phyloP scores from a whole-genome alignment of 1,140 invertebrate genomes.

The Drosophila nebulosa region DNA sequence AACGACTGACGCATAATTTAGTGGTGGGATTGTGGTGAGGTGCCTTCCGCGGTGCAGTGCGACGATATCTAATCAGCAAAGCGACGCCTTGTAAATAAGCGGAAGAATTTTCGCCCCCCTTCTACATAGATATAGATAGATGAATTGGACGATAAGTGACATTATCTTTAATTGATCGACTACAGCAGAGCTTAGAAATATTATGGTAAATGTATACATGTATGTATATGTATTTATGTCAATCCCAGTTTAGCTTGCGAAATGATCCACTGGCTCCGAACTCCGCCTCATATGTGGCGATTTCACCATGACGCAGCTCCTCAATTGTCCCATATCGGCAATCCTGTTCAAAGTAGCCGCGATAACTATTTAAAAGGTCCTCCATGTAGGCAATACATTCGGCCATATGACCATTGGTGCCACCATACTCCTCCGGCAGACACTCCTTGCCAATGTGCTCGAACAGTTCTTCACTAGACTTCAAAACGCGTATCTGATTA shows the following conservation, averaged over 20 bases:
- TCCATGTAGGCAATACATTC: conserved; percentile 83
- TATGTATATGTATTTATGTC: conserved; percentile 5
- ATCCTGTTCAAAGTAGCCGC: conserved; percentile 83
- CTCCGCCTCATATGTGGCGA: conserved; percentile 83
- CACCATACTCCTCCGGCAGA: conserved; percentile 84
- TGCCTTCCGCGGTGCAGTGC: background rate
- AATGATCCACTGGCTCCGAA: conserved; percentile 85
- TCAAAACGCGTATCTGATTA: conserved; percentile 59
- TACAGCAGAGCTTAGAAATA: conserved; percentile 33
- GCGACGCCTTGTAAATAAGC: conserved; percentile 45
- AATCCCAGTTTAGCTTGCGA: conserved; percentile 82
- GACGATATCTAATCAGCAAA: conserved; percentile 49
- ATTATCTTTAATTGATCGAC: conserved; percentile 68
- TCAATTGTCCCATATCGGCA: conserved; percentile 83
- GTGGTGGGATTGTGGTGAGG: no score
- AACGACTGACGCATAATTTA: background rate
- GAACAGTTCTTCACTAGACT: conserved; percentile 80
- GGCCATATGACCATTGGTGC: conserved; percentile 81
- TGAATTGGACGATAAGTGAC: conserved; percentile 42
- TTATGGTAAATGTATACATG: conserved; percentile 2
- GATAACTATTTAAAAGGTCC: conserved; percentile 82
- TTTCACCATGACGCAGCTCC: conserved; percentile 83
- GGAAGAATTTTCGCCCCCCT: conserved; percentile 23
- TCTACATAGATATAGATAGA: conserved; percentile 21
- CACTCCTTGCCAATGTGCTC: conserved; percentile 82